Conservation (phyloP, 2,888 invertebrate genomes). For the Chouioia cunea region DNA sequence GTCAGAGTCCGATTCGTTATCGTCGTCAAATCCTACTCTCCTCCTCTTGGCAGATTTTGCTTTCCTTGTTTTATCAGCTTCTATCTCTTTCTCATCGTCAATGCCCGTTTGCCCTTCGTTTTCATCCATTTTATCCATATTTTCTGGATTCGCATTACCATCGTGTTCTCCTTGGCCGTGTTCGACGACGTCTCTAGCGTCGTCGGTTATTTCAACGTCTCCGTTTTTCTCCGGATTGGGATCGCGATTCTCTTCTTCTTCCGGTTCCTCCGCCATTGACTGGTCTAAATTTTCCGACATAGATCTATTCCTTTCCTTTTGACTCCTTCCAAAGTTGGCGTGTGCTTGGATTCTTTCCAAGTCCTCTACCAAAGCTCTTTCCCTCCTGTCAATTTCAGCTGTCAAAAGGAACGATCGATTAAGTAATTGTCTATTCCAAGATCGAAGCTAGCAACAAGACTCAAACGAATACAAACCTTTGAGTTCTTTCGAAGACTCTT, state of each 20-base stretch:
- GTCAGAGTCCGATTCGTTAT: not conserved
- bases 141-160: not conserved
- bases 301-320: slow-evolving; percentile 55
- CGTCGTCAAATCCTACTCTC: slow-evolving; percentile 24
- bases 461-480: slow-evolving; percentile 54
- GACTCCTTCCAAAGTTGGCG: slow-evolving; percentile 59
- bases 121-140: slow-evolving; percentile 24
- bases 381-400: slow-evolving; percentile 64
- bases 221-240: slow-evolving; percentile 61
- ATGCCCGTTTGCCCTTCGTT: slow-evolving; percentile 45
- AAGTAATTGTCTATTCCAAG: slow-evolving; percentile 2
- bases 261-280: slow-evolving; percentile 50
- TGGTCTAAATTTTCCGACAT: slow-evolving; percentile 47
- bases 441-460: not conserved
- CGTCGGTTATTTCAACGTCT: slow-evolving; percentile 43
- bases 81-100: slow-evolving; percentile 51
- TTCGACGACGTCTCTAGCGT: not conserved
- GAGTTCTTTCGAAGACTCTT: slow-evolving; percentile 62
- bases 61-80: slow-evolving; percentile 50
- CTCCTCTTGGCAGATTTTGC: slow-evolving; percentile 39
- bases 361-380: slow-evolving; percentile 60
- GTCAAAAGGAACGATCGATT: too few relatives aligned
- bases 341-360: slow-evolving; percentile 63
- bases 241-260: slow-evolving; percentile 65
- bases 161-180: slow-evolving; percentile 3